A percentile compares a stretch with the other conserved stretches of the same genome.
These are phyloP conservation scores for Magallana nippona DNA, from an alignment of 2,888 invertebrate genomes.

Conservation along the genomic window DNA sequence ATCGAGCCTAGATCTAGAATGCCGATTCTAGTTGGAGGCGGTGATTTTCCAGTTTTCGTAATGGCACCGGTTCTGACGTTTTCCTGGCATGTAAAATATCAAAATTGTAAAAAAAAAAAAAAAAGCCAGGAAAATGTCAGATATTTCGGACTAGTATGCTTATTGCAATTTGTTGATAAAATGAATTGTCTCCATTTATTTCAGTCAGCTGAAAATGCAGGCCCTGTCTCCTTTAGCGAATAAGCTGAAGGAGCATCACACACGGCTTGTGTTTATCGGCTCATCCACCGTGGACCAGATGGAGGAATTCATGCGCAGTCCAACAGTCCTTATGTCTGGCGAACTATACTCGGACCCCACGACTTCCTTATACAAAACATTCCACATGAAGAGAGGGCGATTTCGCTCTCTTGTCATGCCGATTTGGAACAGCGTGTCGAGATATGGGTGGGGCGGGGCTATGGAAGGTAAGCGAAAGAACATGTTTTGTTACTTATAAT, in stretches of 20 bases:
- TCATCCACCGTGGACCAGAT: constrained; percentile 51
- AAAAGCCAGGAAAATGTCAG: too few relatives aligned
- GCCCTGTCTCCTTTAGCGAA: constrained; percentile 47
- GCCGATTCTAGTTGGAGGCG: too few relatives aligned
- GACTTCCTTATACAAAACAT: constrained; percentile 46
- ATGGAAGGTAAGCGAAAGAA: constrained; percentile 48
- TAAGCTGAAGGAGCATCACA: constrained; percentile 38
- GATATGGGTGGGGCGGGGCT: constrained; percentile 52
- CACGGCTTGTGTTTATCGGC: constrained; percentile 52
- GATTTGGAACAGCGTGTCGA: constrained; percentile 45
- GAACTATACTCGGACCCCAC: constrained; percentile 53
- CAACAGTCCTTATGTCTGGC: constrained; percentile 39
- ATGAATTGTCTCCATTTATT: background rate
- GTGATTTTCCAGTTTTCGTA: too few relatives aligned
- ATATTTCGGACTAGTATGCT: too few relatives aligned
- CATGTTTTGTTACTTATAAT: background rate
- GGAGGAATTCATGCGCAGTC: constrained; percentile 46
- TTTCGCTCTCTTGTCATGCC: constrained; percentile 55
- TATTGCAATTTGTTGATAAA: too few relatives aligned
- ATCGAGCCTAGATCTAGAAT: too few relatives aligned
- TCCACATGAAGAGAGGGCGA: constrained; percentile 49
- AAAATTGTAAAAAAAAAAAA: too few relatives aligned
- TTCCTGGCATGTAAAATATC: too few relatives aligned
- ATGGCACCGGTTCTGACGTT: too few relatives aligned
- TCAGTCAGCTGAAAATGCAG: constrained; percentile 54